A percentile compares a stretch with the other conserved stretches of the same genome.
phyloP scores from a whole-genome alignment of 1,140 invertebrate species.

The Homalodisca vitripennis region DNA sequence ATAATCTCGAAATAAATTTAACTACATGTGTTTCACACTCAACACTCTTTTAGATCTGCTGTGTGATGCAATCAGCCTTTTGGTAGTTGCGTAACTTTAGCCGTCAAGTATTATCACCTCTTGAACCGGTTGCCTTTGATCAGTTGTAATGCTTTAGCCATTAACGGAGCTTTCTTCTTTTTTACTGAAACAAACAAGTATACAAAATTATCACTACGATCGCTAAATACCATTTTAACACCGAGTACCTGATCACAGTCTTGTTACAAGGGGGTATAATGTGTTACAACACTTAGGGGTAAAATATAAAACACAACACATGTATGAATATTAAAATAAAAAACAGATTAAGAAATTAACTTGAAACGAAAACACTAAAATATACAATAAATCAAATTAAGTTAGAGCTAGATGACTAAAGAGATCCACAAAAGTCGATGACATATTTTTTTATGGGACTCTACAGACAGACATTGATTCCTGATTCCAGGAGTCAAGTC shows the following conservation, averaged over 20 bases:
- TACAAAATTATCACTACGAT: background rate
- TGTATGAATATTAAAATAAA: background rate
- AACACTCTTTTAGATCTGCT: too few species aligned
- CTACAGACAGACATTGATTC: too few species aligned
- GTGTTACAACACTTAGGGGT: too few species aligned
- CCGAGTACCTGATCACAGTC: background rate
- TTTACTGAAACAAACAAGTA: slow-evolving; percentile 40
- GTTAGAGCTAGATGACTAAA: too few species aligned
- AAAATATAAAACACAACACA: background rate
- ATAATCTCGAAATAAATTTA: too few species aligned
- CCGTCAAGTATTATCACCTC: slow-evolving; percentile 18
- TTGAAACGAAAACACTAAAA: too few species aligned
- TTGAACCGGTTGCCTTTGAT: slow-evolving; percentile 41
- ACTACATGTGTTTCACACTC: too few species aligned
- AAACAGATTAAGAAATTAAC: background rate
- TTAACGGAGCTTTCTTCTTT: slow-evolving; percentile 45
- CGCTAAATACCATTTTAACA: background rate
- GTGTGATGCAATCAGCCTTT: background rate
- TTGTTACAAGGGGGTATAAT: background rate
- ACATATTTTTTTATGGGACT: too few species aligned
- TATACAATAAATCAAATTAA: too few species aligned
- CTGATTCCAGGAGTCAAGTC: too few species aligned
- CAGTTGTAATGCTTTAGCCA: slow-evolving; percentile 43
- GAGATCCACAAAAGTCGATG: too few species aligned
- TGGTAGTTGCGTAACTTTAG: too few species aligned